Conservation (phyloP, 2,888 invertebrate genomes). For the Criorhina ranunculi region DNA sequence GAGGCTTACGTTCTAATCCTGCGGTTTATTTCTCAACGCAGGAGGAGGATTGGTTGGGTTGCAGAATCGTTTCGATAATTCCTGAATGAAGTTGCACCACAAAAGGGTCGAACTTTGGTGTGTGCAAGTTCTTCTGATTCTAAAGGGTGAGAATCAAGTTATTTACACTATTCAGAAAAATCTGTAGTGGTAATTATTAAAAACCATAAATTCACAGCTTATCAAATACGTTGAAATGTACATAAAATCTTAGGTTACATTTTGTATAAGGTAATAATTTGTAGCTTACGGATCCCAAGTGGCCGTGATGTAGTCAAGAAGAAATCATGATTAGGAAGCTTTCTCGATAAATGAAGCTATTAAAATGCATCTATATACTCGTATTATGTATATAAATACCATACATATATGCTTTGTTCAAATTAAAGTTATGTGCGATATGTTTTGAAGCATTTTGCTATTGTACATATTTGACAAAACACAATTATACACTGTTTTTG, state of each 20-base stretch:
- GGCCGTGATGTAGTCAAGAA: no score
- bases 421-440: background rate
- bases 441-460: background rate
- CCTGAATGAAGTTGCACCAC: constrained; percentile 38
- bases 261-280: background rate
- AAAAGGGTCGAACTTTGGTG: constrained; percentile 32
- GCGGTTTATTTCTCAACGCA: constrained; percentile 52
- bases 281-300: no score
- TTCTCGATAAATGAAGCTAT: no score
- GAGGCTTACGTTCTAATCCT: constrained; percentile 64
- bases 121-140: background rate
- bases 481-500: background rate
- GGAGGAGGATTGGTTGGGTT: constrained; percentile 27
- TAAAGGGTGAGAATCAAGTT: constrained; percentile 20
- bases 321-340: no score
- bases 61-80: constrained; percentile 45
- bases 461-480: constrained; percentile 6
- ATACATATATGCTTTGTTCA: no score
- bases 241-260: background rate
- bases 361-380: no score
- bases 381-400: background rate
- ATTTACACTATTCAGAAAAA: constrained; percentile 22
- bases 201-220: background rate
- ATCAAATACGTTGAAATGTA: background rate
- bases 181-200: background rate